A percentile compares a stretch with the other conserved stretches of the same genome.
phyloP scores from a whole-genome alignment of 2,888 invertebrate species.

The Colostygia pectinataria region DNA sequence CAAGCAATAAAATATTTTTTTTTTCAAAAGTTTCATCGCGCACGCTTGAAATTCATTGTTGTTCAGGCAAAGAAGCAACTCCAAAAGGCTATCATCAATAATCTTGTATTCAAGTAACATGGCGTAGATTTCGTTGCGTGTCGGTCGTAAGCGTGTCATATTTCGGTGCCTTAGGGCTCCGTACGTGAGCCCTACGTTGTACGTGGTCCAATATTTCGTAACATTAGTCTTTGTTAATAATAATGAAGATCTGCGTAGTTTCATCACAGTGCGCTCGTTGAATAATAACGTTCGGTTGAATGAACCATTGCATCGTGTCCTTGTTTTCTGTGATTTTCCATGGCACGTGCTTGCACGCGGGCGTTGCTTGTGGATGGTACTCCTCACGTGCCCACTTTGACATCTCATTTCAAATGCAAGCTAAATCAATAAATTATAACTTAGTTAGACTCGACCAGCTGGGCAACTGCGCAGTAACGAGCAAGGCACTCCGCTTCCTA shows the following conservation, averaged over 20 bases:
- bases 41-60: slow-evolving; percentile 18
- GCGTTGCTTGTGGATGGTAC: slow-evolving; percentile 38
- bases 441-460: slow-evolving; percentile 44
- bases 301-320: slow-evolving; percentile 81
- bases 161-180: slow-evolving; percentile 51
- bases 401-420: slow-evolving; percentile 58
- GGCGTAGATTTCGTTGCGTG: slow-evolving; percentile 22
- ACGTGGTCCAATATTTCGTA: slow-evolving; percentile 70
- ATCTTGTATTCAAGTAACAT: slow-evolving; percentile 33
- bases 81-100: slow-evolving; percentile 23
- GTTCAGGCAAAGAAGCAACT: slow-evolving; percentile 22
- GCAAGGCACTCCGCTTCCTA: slow-evolving; percentile 25
- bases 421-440: slow-evolving; percentile 55
- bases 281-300: slow-evolving; percentile 81
- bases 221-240: slow-evolving; percentile 74
- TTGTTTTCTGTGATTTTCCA: slow-evolving; percentile 83
- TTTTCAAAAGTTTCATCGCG: slow-evolving; percentile 8
- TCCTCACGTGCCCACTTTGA: slow-evolving; percentile 47
- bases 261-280: slow-evolving; percentile 78
- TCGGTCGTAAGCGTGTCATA: slow-evolving; percentile 37
- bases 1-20: too few species aligned
- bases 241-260: slow-evolving; percentile 75
- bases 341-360: slow-evolving; percentile 62
- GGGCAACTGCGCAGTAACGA: slow-evolving; percentile 54
- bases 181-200: slow-evolving; percentile 55